Evolutionary conservation across 2,797 vertebrate genomes (phyloP).

Genomic region (Austrolebias charrua): DNA sequence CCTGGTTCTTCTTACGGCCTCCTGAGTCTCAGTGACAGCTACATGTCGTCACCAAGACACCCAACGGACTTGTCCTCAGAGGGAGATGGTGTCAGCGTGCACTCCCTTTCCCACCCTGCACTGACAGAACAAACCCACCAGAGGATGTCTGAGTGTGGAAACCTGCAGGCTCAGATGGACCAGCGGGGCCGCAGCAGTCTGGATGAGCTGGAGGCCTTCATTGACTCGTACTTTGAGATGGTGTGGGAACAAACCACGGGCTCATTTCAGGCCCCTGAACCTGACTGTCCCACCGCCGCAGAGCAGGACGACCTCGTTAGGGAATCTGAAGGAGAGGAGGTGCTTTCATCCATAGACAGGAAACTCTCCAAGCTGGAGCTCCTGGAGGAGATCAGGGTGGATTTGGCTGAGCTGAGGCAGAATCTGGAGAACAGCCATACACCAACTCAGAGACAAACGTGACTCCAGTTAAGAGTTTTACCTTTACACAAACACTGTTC

Average conservation of each 20-base stretch:
- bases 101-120: constrained; percentile 33
- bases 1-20: not conserved
- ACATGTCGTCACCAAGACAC: not conserved
- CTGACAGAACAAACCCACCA: constrained; percentile 44
- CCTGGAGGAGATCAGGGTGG: constrained; percentile 67
- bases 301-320: not conserved
- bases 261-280: constrained; percentile 25
- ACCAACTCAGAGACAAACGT: constrained; percentile 44
- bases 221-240: constrained; percentile 73
- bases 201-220: constrained; percentile 77
- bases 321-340: constrained; percentile 21
- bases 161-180: constrained; percentile 61
- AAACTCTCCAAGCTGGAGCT: constrained; percentile 74
- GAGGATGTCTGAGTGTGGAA: constrained; percentile 40
- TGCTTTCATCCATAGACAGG: constrained; percentile 64
- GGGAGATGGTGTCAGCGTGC: constrained; percentile 1
- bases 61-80: not conserved
- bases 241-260: constrained; percentile 61
- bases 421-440: constrained; percentile 52
- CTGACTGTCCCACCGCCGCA: not conserved
- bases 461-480: not conserved
- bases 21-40: constrained; percentile 4
- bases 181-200: constrained; percentile 68
- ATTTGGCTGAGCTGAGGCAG: constrained; percentile 61
- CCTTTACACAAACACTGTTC: too few relatives aligned